Percentiles rank a stretch among this genome's conserved stretches.
phyloP scores from a whole-genome alignment of 2,113 vertebrate genomes.

The Nanorana parkeri region DNA sequence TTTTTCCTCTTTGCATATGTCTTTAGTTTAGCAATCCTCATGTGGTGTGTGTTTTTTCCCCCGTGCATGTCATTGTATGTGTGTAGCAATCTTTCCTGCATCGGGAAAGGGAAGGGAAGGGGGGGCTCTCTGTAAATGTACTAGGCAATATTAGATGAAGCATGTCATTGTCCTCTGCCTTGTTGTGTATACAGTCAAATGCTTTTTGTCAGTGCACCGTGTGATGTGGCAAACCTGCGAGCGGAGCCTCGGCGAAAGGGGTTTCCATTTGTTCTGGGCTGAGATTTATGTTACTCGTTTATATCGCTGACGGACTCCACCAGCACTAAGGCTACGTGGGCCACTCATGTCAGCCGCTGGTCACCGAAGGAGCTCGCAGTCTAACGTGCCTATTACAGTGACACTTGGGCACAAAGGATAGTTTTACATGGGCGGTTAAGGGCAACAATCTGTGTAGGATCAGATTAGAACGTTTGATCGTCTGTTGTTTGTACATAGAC shows the following conservation, averaged over 20 bases:
- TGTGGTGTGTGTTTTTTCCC: not conserved
- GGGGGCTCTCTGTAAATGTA: not conserved
- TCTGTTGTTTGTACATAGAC: too few species aligned
- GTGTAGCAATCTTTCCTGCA: not conserved
- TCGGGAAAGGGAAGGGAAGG: not conserved
- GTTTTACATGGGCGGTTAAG: too few species aligned
- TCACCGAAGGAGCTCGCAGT: too few species aligned
- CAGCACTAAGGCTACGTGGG: too few species aligned
- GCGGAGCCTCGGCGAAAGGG: not conserved
- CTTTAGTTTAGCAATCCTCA: too few species aligned
- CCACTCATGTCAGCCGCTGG: too few species aligned
- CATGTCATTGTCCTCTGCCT: not conserved
- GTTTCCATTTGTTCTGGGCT: not conserved
- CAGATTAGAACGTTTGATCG: too few species aligned
- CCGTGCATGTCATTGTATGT: constrained; percentile 2
- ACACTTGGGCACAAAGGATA: too few species aligned
- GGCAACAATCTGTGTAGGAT: too few species aligned
- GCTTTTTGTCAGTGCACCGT: not conserved
- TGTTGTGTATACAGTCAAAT: constrained; percentile 7
- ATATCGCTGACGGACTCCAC: not conserved
- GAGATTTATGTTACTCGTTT: not conserved
- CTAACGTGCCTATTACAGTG: too few species aligned
- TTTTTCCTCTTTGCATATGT: too few species aligned
- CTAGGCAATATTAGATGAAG: not conserved
- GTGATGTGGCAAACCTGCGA: not conserved